Conservation (phyloP, 2,113 vertebrate genomes). For the Cololabis saira region DNA sequence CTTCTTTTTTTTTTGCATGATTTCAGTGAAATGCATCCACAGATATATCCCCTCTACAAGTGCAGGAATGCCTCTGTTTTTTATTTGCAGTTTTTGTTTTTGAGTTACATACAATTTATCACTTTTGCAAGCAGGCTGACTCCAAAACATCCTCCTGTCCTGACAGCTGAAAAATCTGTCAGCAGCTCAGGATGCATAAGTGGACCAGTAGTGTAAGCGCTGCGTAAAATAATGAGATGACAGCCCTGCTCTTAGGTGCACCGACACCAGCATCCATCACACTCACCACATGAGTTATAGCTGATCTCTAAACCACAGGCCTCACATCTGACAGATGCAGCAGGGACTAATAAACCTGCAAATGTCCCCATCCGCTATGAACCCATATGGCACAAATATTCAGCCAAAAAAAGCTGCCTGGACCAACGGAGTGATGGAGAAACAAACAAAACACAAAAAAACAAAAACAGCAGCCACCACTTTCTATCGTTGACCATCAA, state of each 20-base stretch:
- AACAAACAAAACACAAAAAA: background rate
- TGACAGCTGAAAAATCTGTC: slow-evolving; percentile 5
- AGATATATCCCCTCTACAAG: too few species aligned
- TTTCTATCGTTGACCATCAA: background rate
- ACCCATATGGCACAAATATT: slow-evolving; percentile 7
- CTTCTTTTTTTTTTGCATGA: too few species aligned
- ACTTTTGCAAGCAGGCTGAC: background rate
- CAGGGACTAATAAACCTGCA: background rate
- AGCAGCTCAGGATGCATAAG: slow-evolving; percentile 7
- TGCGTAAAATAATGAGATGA: slow-evolving; percentile 32
- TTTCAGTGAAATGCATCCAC: too few species aligned
- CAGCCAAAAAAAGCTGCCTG: background rate
- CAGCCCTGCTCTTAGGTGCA: slow-evolving; percentile 23
- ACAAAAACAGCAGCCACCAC: slow-evolving; percentile 9
- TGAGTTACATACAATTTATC: too few species aligned
- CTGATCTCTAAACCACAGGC: background rate
- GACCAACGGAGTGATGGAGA: background rate
- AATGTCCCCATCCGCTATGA: background rate
- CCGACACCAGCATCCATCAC: slow-evolving; percentile 45
- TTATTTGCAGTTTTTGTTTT: too few species aligned
- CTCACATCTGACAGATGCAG: background rate
- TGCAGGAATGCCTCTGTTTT: too few species aligned
- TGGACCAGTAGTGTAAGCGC: slow-evolving; percentile 1
- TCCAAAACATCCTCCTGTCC: slow-evolving; percentile 16
- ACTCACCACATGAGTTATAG: slow-evolving; percentile 12